phyloP scores from a whole-genome alignment of 2,797 vertebrate genomes.

The Anolis apletophallus region DNA sequence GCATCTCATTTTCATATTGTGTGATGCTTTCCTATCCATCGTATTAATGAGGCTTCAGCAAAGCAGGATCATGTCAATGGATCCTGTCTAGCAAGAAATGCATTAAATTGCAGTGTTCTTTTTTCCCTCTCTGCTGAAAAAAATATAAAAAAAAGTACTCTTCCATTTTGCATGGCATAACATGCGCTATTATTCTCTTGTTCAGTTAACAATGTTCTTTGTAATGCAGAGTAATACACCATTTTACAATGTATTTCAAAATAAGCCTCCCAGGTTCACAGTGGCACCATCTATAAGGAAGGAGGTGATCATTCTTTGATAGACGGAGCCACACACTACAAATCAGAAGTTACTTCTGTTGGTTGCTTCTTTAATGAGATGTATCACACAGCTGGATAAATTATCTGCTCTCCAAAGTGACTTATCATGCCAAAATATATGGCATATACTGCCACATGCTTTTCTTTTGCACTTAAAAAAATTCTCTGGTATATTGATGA shows the following conservation, averaged over 20 bases:
- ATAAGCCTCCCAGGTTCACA: slow-evolving; percentile 58
- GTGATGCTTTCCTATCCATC: slow-evolving; percentile 49
- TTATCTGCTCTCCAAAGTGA: slow-evolving; percentile 68
- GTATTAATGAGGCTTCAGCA: slow-evolving; percentile 60
- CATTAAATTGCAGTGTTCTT: not conserved
- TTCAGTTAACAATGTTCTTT: slow-evolving; percentile 69
- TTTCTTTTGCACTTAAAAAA: slow-evolving; percentile 63
- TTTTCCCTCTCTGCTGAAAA: not conserved
- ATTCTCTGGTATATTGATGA: slow-evolving; percentile 70
- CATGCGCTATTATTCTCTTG: slow-evolving; percentile 11
- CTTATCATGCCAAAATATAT: slow-evolving; percentile 71
- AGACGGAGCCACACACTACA: slow-evolving; percentile 61
- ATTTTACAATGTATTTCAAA: slow-evolving; percentile 65
- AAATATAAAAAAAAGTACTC: slow-evolving; percentile 59
- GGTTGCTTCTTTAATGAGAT: slow-evolving; percentile 74
- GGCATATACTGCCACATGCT: slow-evolving; percentile 72
- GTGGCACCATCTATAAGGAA: slow-evolving; percentile 48
- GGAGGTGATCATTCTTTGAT: slow-evolving; percentile 60
- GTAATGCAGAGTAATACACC: slow-evolving; percentile 60
- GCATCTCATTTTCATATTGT: slow-evolving; percentile 12
- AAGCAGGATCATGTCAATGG: slow-evolving; percentile 52
- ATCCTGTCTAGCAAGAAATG: slow-evolving; percentile 49
- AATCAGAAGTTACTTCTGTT: slow-evolving; percentile 75
- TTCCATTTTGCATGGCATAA: slow-evolving; percentile 55
- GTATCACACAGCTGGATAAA: slow-evolving; percentile 71